phyloP scores from a whole-genome alignment of 2,113 vertebrate genomes.

The Trichomycterus rosablanca region DNA sequence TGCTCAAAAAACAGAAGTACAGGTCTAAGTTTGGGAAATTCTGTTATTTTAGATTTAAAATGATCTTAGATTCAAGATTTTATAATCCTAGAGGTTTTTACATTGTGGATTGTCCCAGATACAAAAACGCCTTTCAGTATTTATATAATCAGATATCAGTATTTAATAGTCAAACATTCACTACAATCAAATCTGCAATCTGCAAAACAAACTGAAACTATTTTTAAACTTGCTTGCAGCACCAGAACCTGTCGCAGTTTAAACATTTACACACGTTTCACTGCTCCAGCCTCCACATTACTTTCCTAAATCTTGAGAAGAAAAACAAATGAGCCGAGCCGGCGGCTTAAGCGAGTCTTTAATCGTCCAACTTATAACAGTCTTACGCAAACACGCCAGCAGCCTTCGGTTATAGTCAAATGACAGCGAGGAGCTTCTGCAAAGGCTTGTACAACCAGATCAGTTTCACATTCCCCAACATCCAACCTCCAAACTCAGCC shows the following conservation, averaged over 20 bases:
- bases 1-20: too few relatives aligned
- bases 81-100: too few relatives aligned
- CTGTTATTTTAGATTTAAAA: too few relatives aligned
- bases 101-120: too few relatives aligned
- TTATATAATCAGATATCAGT: too few relatives aligned
- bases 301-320: not conserved
- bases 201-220: constrained; percentile 6
- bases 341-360: too few relatives aligned
- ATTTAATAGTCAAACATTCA: not conserved
- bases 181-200: not conserved
- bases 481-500: constrained; percentile 15
- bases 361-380: too few relatives aligned
- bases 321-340: too few relatives aligned
- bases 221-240: constrained; percentile 1
- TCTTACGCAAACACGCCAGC: not conserved
- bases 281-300: not conserved
- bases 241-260: not conserved
- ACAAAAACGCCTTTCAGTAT: too few relatives aligned
- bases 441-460: constrained; percentile 42
- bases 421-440: constrained; percentile 25
- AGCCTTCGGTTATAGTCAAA: constrained; percentile 34
- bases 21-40: too few relatives aligned
- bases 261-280: not conserved
- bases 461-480: constrained; percentile 36
- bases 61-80: too few relatives aligned